Conservation (phyloP, 2,113 vertebrate genomes). For the Trinectes maculatus region DNA sequence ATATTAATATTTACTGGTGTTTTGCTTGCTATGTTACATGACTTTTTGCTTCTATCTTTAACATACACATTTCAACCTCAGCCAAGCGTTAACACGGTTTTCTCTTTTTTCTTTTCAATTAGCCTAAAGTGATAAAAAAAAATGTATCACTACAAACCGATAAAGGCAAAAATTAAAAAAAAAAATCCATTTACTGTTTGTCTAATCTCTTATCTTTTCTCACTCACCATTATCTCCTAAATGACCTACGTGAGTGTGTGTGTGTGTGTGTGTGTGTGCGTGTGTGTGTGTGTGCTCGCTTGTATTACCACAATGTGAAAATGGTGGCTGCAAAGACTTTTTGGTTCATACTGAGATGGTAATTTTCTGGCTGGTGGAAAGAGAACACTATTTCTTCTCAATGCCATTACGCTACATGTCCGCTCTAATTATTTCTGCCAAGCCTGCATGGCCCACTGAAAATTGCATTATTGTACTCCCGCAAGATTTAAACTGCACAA, state of each 20-base stretch:
- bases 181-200: background rate
- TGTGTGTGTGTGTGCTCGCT: background rate
- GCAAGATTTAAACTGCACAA: conserved; percentile 25
- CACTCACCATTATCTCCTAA: background rate
- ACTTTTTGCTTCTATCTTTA: background rate
- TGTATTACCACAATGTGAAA: too few species aligned
- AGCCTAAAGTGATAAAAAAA: too few species aligned
- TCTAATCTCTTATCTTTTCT: background rate
- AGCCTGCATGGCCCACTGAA: conserved; percentile 18
- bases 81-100: background rate
- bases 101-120: background rate
- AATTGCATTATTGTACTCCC: conserved; percentile 36
- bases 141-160: too few species aligned
- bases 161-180: too few species aligned
- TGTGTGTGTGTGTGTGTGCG: background rate
- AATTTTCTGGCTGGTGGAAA: conserved; percentile 18
- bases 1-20: too few species aligned
- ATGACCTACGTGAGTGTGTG: background rate
- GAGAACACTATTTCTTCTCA: conserved; percentile 8
- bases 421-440: conserved; percentile 49
- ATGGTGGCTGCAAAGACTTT: background rate
- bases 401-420: conserved; percentile 32
- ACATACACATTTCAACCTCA: background rate
- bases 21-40: too few species aligned
- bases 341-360: background rate